A percentile compares a stretch with the other conserved stretches of the same genome.
These are phyloP conservation scores for Aromia moschata DNA, from an alignment of 2,888 invertebrate genomes.

Conservation along the genomic window DNA sequence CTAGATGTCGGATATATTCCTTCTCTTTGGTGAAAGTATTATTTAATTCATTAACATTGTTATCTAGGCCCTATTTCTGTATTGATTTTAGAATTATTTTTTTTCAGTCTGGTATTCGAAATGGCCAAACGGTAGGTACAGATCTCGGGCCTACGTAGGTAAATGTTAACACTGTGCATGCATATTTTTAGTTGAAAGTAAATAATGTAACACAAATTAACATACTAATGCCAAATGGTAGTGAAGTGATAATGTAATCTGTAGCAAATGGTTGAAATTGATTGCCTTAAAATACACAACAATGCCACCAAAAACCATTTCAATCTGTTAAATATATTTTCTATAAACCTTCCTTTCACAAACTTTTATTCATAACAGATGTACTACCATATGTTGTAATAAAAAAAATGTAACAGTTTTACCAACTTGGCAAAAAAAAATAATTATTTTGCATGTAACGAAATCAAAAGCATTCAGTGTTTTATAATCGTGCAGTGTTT, in stretches of 20 bases:
- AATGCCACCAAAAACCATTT: no score
- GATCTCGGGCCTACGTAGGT: conserved; percentile 19
- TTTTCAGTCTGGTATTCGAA: conserved; percentile 11
- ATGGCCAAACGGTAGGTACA: conserved; percentile 17
- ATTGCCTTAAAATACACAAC: no score
- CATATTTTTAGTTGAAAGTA: conserved; percentile 13
- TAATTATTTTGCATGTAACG: no score
- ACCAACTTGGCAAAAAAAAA: no score
- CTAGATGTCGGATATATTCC: conserved; percentile 19
- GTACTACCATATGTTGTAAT: no score
- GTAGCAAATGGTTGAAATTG: neutral
- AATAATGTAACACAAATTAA: conserved; percentile 13
- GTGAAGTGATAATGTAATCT: neutral
- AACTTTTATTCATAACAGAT: no score
- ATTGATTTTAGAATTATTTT: conserved; percentile 12
- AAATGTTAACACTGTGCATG: conserved; percentile 15
- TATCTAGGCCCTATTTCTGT: conserved; percentile 20
- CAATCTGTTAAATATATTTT: no score
- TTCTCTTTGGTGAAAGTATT: conserved; percentile 30
- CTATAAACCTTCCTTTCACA: no score
- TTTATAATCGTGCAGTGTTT: no score
- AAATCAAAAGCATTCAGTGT: no score
- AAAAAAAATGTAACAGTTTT: no score
- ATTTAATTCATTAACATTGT: conserved; percentile 17
- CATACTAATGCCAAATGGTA: conserved; percentile 7